phyloP scores from a whole-genome alignment of 1,140 invertebrate species.

The Phthorimaea operculella region DNA sequence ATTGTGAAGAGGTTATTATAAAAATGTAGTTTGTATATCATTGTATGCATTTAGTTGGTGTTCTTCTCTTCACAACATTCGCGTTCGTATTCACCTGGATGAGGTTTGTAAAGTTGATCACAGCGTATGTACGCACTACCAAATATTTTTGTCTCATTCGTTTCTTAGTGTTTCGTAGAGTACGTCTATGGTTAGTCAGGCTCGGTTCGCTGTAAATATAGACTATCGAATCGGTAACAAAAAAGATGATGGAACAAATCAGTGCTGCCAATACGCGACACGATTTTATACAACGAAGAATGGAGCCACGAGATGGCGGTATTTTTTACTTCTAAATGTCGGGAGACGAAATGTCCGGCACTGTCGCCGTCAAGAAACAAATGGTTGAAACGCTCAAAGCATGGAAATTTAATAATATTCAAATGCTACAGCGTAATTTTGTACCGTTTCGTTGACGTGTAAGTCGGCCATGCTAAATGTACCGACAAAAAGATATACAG shows the following conservation, averaged over 20 bases:
- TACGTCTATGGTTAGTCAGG: constrained; percentile 24
- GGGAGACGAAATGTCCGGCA: too few species aligned
- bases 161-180: constrained; percentile 25
- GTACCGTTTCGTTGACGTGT: too few species aligned
- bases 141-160: constrained; percentile 30
- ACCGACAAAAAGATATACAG: too few species aligned
- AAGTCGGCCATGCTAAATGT: too few species aligned
- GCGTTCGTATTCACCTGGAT: background rate
- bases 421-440: too few species aligned
- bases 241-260: background rate
- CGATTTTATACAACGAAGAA: background rate
- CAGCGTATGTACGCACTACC: constrained; percentile 23
- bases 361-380: too few species aligned
- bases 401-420: too few species aligned
- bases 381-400: too few species aligned
- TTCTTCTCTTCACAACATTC: background rate
- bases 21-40: background rate
- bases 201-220: constrained; percentile 24
- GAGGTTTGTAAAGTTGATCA: background rate
- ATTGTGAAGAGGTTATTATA: background rate
- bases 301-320: background rate
- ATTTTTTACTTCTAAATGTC: too few species aligned
- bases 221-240: background rate
- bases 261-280: background rate
- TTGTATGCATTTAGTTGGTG: constrained; percentile 1